These are phyloP conservation scores for Telmatherina bonti DNA, from an alignment of 2,797 vertebrate genomes.

Conservation along the genomic window DNA sequence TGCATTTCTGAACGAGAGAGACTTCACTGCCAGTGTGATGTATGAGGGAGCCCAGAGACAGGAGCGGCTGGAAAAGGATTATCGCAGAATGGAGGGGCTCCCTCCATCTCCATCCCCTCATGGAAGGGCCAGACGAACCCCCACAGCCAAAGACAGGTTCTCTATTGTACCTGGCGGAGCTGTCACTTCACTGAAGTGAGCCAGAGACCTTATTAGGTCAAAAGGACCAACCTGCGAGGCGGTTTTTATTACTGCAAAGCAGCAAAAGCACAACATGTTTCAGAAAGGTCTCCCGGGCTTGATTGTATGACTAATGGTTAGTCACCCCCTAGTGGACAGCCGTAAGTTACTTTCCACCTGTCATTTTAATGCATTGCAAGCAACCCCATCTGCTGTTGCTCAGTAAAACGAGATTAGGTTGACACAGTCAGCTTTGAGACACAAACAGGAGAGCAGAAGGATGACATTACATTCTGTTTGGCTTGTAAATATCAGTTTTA, in stretches of 20 bases:
- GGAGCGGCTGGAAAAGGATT: conserved; percentile 74
- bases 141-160: conserved; percentile 70
- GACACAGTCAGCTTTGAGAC: background rate
- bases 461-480: background rate
- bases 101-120: conserved; percentile 34
- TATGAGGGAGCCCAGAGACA: conserved; percentile 69
- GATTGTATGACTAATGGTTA: background rate
- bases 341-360: background rate
- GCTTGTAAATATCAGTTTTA: background rate
- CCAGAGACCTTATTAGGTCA: background rate
- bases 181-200: conserved; percentile 52
- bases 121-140: conserved; percentile 65
- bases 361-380: too few species aligned
- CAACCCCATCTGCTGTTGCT: background rate
- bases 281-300: background rate
- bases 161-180: conserved; percentile 71
- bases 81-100: conserved; percentile 75
- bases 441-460: background rate
- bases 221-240: background rate
- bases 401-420: background rate
- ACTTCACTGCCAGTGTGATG: conserved; percentile 82
- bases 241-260: background rate
- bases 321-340: background rate
- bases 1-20: conserved; percentile 80
- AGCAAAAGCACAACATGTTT: background rate